Percentiles rank a stretch among this genome's conserved stretches.
Conservation (phyloP, 30 jellyfish, hydroid and myxozoan species). For the Nemopilema nomurai region DNA sequence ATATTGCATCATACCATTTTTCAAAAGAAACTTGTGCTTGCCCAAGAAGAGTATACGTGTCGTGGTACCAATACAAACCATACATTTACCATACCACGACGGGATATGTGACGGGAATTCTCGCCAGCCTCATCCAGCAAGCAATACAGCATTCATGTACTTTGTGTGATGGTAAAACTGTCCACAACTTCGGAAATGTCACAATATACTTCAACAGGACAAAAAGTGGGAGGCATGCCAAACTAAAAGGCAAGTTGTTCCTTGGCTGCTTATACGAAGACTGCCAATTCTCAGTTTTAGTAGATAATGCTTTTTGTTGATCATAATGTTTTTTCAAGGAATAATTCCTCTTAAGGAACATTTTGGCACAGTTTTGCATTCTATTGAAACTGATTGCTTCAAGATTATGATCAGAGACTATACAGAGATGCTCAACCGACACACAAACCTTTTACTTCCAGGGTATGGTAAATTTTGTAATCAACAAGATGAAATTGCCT, state of each 20-base stretch:
- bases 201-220: slow-evolving; percentile 64
- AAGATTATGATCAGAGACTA: no score
- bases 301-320: no score
- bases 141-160: slow-evolving; percentile 41
- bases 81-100: slow-evolving; percentile 6
- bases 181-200: slow-evolving; percentile 5
- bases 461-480: no score
- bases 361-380: no score
- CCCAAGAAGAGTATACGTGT: slow-evolving; percentile 61
- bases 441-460: no score
- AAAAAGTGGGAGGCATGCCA: slow-evolving; percentile 58
- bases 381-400: no score
- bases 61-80: slow-evolving; percentile 71
- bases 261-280: no score
- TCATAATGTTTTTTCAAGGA: no score
- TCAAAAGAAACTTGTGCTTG: slow-evolving; percentile 78
- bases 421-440: no score
- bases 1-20: background rate
- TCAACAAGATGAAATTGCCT: no score
- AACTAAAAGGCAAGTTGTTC: slow-evolving; percentile 53
- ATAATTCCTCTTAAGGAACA: no score
- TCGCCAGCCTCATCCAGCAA: slow-evolving; percentile 21
- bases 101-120: background rate
- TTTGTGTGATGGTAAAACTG: slow-evolving; percentile 39
- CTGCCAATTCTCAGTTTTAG: no score